Evolutionary conservation across 2,888 invertebrate species (phyloP), one percentile per base, ranked within the genome.

Genomic region (Leucozona laternaria): DNA sequence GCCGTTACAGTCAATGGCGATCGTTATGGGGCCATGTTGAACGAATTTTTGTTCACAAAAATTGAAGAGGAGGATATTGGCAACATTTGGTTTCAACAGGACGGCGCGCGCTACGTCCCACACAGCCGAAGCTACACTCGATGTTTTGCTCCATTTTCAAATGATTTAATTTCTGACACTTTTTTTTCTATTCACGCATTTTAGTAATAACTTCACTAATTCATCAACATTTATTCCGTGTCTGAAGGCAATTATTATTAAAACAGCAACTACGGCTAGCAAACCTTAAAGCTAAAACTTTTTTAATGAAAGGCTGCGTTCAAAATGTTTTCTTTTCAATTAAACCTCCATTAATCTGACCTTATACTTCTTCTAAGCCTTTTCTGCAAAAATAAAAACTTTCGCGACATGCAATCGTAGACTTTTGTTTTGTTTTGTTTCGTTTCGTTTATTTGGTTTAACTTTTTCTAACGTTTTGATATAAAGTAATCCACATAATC

Each of bases 401-500:
- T 20, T 22, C 4, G 25, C 50, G 25, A 50, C 50, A 50, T 50
- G 50, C 25, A 25, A 25, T 50, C 50, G 13, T 50, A 50, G 48
- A 7, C 11, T 48, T 48, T 20, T 11, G 1, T 13, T 50, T 22
- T n/a, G n/a, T 50, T 22, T 50, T 13, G 3, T 20, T 48, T 53
- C 11, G 20, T 48, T 4, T 20, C 0, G n/a, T 8, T 45, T 45
- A 2, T 1, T 10, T 48, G 25, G 25, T 25, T 22, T 13, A 2
- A 25, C 2, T 25, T 25, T 3, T 53, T 25, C 25, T 7, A 53
- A 55, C 10, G 5, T 8, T n/a, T 31, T n/a, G 10, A n/a, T 10
- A 55, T 4, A 55, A 8, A 10, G n/a, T 55, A 55, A 55, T 55
- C 55, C 55, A 0, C n/a, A 28, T 55, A 55, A 55, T 55, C 28